These are phyloP conservation scores for Chrysomela aeneicollis DNA, from an alignment of 2,888 invertebrate species.

Conservation along the genomic window DNA sequence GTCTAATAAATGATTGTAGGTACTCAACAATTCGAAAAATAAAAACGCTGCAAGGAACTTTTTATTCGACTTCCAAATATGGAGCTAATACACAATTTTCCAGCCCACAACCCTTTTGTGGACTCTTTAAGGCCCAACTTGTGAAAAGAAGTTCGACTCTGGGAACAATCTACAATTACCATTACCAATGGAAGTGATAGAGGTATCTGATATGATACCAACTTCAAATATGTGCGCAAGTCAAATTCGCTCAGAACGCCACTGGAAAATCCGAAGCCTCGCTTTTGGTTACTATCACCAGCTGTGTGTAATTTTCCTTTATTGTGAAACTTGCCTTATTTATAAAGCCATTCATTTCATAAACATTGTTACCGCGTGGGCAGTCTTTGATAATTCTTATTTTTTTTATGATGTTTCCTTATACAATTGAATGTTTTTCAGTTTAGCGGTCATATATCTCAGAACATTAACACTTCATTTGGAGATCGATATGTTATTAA, in stretches of 20 bases:
- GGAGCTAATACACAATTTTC: too few relatives aligned
- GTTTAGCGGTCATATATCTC: background rate
- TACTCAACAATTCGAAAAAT: too few relatives aligned
- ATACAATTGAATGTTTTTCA: background rate
- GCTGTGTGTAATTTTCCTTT: constrained; percentile 47
- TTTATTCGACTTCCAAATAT: too few relatives aligned
- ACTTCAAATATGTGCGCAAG: background rate
- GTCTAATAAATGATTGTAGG: too few relatives aligned
- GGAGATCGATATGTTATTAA: too few relatives aligned
- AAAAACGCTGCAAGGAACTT: too few relatives aligned
- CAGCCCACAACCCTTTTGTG: too few relatives aligned
- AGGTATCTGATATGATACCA: too few relatives aligned
- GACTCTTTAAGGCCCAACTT: too few relatives aligned
- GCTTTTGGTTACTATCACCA: constrained; percentile 38
- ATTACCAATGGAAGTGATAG: too few relatives aligned
- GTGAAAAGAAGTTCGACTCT: too few relatives aligned
- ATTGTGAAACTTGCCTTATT: constrained; percentile 46
- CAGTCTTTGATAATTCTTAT: constrained; percentile 12
- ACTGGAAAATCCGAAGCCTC: constrained; percentile 31
- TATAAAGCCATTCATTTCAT: constrained; percentile 32
- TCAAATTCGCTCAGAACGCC: background rate
- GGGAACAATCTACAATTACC: too few relatives aligned
- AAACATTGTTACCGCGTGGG: constrained; percentile 28
- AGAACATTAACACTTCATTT: background rate
- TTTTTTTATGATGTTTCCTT: constrained; percentile 5